A percentile compares a stretch with the other conserved stretches of the same genome.
phyloP scores from a whole-genome alignment of 2,797 vertebrate genomes.

The Echiichthys vipera region DNA sequence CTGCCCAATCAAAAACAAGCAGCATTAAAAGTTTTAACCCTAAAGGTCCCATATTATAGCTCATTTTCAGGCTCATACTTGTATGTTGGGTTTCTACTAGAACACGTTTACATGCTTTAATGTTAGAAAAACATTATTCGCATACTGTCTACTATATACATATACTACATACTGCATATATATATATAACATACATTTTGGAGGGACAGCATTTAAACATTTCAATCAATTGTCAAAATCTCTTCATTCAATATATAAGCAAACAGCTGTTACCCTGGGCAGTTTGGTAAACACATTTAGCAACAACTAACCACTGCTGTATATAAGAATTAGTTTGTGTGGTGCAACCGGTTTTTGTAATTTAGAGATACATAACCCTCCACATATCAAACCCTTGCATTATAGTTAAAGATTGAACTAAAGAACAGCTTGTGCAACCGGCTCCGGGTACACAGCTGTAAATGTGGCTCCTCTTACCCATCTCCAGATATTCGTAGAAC shows the following conservation, averaged over 20 bases:
- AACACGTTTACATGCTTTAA: too few relatives aligned
- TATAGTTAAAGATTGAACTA: neutral
- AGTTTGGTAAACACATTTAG: neutral
- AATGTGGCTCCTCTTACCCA: slow-evolving; percentile 85
- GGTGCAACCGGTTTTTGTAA: slow-evolving; percentile 1
- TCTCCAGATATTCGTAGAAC: slow-evolving; percentile 97
- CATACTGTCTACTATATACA: too few relatives aligned
- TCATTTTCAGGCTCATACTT: too few relatives aligned
- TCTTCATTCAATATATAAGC: neutral
- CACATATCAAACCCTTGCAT: neutral
- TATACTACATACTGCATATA: too few relatives aligned
- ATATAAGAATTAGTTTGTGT: neutral
- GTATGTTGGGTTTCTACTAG: too few relatives aligned
- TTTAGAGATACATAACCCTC: neutral
- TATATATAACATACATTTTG: too few relatives aligned
- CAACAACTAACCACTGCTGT: neutral
- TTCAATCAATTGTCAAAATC: neutral
- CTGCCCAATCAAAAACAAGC: too few relatives aligned
- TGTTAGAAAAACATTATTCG: too few relatives aligned
- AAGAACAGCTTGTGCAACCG: neutral
- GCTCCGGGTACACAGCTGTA: neutral
- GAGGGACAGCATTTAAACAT: neutral
- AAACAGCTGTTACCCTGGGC: neutral
- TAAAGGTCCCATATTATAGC: too few relatives aligned
- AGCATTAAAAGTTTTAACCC: too few relatives aligned